Evolutionary conservation across 2,113 vertebrate genomes (phyloP).

Genomic region (Dascyllus trimaculatus): DNA sequence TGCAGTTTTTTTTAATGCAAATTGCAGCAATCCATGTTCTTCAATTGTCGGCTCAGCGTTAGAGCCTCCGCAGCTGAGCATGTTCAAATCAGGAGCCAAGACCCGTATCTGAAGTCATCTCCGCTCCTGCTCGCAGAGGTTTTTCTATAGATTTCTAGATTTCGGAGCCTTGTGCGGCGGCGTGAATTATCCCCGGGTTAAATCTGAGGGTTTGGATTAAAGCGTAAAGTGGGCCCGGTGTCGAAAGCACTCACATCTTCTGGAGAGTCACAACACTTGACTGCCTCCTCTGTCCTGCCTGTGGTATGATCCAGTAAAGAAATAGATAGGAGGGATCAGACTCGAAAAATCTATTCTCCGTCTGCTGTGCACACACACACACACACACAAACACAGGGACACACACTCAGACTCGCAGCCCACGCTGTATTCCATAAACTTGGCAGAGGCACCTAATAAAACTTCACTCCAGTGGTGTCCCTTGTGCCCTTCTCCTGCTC

Average conservation of each 20-base stretch:
- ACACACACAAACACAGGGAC: slow-evolving; percentile 25
- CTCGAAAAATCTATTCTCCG: slow-evolving; percentile 59
- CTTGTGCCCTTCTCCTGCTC: slow-evolving; percentile 75
- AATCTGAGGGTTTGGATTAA: slow-evolving; percentile 47
- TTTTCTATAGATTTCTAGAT: slow-evolving; percentile 36
- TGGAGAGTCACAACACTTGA: slow-evolving; percentile 66
- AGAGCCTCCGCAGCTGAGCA: neutral
- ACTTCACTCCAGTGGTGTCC: slow-evolving; percentile 73
- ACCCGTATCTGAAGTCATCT: slow-evolving; percentile 25
- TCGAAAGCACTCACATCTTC: slow-evolving; percentile 57
- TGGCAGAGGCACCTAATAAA: slow-evolving; percentile 73
- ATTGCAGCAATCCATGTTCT: neutral
- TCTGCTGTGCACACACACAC: slow-evolving; percentile 23
- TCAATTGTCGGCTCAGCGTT: neutral
- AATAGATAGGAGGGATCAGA: slow-evolving; percentile 71
- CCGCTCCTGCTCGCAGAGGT: neutral
- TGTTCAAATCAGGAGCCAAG: neutral
- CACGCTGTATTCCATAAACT: slow-evolving; percentile 69
- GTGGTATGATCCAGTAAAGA: slow-evolving; percentile 62
- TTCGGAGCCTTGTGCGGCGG: neutral
- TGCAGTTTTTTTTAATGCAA: neutral
- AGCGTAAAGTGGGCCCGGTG: slow-evolving; percentile 47
- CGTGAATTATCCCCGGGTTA: slow-evolving; percentile 46
- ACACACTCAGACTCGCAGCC: slow-evolving; percentile 16
- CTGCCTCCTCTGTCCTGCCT: slow-evolving; percentile 70